Conservation (phyloP, 2,113 vertebrate species). For the Eretmochelys imbricata region DNA sequence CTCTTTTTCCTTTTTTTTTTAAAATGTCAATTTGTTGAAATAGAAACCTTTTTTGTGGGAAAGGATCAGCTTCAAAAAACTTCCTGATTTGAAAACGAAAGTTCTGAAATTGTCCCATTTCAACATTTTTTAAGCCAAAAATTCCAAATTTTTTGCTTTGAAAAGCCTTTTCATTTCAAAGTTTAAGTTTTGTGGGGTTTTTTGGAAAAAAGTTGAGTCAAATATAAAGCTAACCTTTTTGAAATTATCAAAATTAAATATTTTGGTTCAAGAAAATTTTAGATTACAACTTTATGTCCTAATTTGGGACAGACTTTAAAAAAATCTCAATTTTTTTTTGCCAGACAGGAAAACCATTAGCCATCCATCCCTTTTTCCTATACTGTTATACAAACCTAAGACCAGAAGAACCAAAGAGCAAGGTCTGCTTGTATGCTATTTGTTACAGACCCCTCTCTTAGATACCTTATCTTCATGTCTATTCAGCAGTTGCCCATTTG, state of each 20-base stretch:
- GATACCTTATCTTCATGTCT: neutral
- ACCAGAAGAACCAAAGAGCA: neutral
- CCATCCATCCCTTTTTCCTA: neutral
- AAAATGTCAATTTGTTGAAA: neutral
- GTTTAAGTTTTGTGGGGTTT: neutral
- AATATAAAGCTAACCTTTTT: neutral
- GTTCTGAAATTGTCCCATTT: neutral
- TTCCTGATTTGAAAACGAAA: neutral
- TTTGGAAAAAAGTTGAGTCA: neutral
- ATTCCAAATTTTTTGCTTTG: neutral
- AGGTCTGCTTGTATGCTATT: neutral
- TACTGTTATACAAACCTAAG: neutral
- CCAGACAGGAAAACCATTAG: neutral
- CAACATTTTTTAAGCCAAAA: neutral
- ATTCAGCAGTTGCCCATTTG: neutral
- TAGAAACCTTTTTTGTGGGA: neutral
- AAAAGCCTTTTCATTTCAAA: conserved; percentile 1
- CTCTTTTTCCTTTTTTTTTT: neutral
- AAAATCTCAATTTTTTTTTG: neutral
- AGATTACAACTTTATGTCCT: neutral
- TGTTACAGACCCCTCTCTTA: neutral
- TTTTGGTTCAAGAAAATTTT: neutral
- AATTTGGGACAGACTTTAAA: neutral
- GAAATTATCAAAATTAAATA: conserved; percentile 12
- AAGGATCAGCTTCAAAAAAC: neutral